Conservation (phyloP, 2,113 vertebrate species). For the Calyptomena viridis region DNA sequence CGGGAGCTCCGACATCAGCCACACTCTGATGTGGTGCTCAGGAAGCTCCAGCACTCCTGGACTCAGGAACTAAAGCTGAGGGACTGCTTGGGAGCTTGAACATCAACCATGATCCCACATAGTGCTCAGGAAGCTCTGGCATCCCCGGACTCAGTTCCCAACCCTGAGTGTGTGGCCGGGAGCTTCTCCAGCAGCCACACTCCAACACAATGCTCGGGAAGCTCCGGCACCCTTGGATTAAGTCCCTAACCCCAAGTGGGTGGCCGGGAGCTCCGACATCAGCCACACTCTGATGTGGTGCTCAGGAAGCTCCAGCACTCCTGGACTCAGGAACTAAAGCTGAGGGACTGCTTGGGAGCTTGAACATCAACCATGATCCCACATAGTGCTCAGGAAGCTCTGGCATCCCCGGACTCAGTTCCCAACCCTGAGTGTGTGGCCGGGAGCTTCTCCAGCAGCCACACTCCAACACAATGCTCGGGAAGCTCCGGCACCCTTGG, state of each 20-base stretch:
- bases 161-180: too few relatives aligned
- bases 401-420: not conserved
- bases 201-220: not conserved
- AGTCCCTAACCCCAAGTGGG: not conserved
- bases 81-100: too few relatives aligned
- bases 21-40: not conserved
- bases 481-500: not conserved
- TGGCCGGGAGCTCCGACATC: not conserved
- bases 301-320: too few relatives aligned
- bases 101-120: not conserved
- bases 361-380: not conserved
- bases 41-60: not conserved
- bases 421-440: too few relatives aligned
- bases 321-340: too few relatives aligned
- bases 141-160: not conserved
- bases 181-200: too few relatives aligned
- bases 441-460: too few relatives aligned
- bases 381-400: not conserved
- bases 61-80: too few relatives aligned
- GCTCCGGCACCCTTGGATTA: not conserved
- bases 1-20: not conserved
- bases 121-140: not conserved
- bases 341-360: too few relatives aligned
- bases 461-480: not conserved
- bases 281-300: too few relatives aligned